phyloP scores from a whole-genome alignment of 2,797 vertebrate species.

The Mionectes olivaceus region DNA sequence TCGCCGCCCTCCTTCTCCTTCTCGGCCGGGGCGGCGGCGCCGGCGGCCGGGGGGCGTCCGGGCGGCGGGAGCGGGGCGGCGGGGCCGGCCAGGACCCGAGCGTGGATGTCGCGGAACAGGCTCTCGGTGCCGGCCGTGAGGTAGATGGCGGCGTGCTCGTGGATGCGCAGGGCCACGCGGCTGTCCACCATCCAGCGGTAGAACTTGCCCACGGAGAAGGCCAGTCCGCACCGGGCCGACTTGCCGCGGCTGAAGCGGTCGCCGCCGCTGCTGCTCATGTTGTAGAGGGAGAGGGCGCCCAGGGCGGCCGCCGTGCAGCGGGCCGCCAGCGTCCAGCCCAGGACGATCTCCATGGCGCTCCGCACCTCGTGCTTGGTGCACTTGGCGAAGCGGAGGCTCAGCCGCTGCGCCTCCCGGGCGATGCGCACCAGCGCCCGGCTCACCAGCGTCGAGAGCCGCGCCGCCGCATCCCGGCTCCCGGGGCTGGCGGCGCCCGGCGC shows the following conservation, averaged over 20 bases:
- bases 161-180: slow-evolving; percentile 90
- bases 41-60: slow-evolving; percentile 18
- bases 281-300: slow-evolving; percentile 91
- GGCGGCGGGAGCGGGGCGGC: slow-evolving; percentile 55
- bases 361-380: slow-evolving; percentile 96
- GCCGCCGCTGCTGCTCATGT: slow-evolving; percentile 93
- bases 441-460: slow-evolving; percentile 87
- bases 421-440: slow-evolving; percentile 92
- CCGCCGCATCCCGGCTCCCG: slow-evolving; percentile 78
- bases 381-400: slow-evolving; percentile 94
- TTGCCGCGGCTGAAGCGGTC: slow-evolving; percentile 94
- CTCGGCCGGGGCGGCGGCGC: slow-evolving; percentile 29
- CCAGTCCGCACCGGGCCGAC: slow-evolving; percentile 91
- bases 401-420: slow-evolving; percentile 91
- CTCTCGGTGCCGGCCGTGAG: slow-evolving; percentile 92
- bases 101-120: slow-evolving; percentile 91
- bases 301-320: slow-evolving; percentile 89
- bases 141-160: slow-evolving; percentile 97
- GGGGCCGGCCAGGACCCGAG: slow-evolving; percentile 66
- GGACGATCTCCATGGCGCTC: slow-evolving; percentile 91
- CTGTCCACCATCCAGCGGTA: slow-evolving; percentile 98
- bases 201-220: slow-evolving; percentile 93
- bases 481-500: background rate
- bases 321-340: slow-evolving; percentile 90
- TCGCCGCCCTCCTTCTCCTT: slow-evolving; percentile 73